Percentiles rank a stretch among this genome's conserved stretches.
These are phyloP conservation scores for Aptenodytes patagonicus DNA, from an alignment of 2,113 vertebrate genomes.

Conservation along the genomic window DNA sequence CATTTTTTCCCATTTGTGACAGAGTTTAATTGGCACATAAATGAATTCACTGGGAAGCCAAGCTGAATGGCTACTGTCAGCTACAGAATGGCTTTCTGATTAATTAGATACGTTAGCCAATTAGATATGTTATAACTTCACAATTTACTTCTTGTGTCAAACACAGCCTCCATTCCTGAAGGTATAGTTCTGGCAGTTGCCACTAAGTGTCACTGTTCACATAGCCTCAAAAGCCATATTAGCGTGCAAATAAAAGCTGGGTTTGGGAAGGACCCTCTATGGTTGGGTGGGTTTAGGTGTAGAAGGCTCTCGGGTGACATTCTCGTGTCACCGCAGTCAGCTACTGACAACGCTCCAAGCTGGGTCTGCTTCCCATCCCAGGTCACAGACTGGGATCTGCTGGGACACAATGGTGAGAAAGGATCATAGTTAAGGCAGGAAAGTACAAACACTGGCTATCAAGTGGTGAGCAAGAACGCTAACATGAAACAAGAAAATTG, in stretches of 20 bases:
- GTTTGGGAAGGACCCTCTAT: background rate
- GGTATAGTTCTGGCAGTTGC: background rate
- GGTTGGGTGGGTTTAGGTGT: background rate
- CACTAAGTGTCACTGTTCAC: conserved; percentile 62
- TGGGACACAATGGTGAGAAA: background rate
- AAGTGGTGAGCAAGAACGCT: background rate
- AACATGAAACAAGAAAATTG: background rate
- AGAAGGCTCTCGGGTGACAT: background rate
- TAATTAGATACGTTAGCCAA: background rate
- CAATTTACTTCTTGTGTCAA: background rate
- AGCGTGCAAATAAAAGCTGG: background rate
- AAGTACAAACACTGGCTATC: background rate
- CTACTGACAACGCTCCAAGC: background rate
- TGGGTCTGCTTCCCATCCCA: rapidly evolving
- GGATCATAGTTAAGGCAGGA: background rate
- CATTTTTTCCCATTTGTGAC: background rate
- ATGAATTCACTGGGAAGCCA: background rate
- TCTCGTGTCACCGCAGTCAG: background rate
- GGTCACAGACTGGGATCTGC: background rate
- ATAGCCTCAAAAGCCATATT: background rate
- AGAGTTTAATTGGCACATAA: background rate
- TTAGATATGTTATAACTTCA: background rate
- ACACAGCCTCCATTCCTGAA: background rate
- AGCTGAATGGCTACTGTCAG: background rate
- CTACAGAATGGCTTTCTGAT: background rate